These are phyloP conservation scores for Tetragonula clypearis DNA, from an alignment of 1,140 invertebrate species.

Conservation along the genomic window DNA sequence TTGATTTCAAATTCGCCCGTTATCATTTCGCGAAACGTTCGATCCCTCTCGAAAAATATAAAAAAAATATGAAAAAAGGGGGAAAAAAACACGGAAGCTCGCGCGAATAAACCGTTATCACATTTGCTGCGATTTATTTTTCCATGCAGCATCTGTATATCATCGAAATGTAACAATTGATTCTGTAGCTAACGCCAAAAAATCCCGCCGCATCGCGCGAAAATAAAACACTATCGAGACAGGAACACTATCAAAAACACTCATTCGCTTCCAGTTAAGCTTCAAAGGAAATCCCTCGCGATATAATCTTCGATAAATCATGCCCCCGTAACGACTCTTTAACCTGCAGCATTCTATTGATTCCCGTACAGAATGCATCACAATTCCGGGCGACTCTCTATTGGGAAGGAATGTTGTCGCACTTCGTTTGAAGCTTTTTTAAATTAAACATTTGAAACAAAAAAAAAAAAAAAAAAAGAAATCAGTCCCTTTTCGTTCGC, in stretches of 20 bases:
- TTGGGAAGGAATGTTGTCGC: background rate
- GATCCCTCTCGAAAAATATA: background rate
- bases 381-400: background rate
- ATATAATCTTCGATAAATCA: conserved; percentile 33
- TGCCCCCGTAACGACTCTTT: background rate
- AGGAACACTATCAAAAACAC: conserved; percentile 16
- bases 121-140: background rate
- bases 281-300: conserved; percentile 26
- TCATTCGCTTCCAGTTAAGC: background rate
- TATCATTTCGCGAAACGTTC: too few species aligned
- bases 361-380: background rate
- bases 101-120: conserved; percentile 7
- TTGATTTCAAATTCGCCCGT: background rate
- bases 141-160: background rate
- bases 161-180: conserved; percentile 27
- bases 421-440: background rate
- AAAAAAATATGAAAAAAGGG: background rate
- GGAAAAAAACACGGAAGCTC: background rate
- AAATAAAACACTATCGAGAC: conserved; percentile 6
- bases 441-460: background rate
- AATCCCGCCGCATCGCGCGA: background rate
- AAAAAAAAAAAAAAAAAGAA: background rate
- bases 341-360: background rate
- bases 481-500: too few species aligned
- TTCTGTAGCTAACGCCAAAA: background rate